These are phyloP conservation scores for Pseudolaguvia tuberculata DNA, from an alignment of 2,113 vertebrate species.

Conservation along the genomic window DNA sequence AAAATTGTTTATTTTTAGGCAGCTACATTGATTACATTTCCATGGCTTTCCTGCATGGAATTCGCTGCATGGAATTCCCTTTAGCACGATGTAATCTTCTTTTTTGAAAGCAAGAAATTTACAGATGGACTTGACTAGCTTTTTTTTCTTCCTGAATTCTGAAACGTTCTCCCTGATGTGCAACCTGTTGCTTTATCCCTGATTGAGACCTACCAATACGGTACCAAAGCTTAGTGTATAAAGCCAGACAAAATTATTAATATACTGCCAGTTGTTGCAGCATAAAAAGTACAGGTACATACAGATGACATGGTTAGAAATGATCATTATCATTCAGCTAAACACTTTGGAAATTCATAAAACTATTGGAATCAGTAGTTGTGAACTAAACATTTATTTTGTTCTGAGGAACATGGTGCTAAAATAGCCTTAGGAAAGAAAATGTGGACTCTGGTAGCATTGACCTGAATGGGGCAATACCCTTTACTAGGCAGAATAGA, in stretches of 20 bases:
- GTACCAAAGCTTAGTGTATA: not conserved
- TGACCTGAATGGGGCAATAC: not conserved
- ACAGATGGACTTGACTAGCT: not conserved
- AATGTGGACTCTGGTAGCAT: not conserved
- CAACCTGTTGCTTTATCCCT: not conserved
- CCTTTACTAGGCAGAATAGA: not conserved
- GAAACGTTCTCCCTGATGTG: not conserved
- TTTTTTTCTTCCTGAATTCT: not conserved
- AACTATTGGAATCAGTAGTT: not conserved
- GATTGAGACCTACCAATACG: not conserved
- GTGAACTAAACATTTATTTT: not conserved
- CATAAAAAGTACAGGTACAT: not conserved
- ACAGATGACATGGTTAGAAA: not conserved
- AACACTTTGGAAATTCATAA: not conserved
- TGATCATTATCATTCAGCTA: not conserved
- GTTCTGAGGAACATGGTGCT: not conserved
- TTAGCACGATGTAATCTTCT: conserved; percentile 7
- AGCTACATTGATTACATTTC: not conserved
- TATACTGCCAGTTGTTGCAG: not conserved
- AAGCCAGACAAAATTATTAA: not conserved
- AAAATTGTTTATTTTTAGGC: not conserved
- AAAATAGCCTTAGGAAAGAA: conserved; percentile 2
- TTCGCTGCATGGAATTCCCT: conserved; percentile 1
- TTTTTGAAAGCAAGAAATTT: not conserved
- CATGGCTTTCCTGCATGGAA: not conserved